phyloP scores from a whole-genome alignment of 2,797 vertebrate species.

The Poeciliopsis infans region DNA sequence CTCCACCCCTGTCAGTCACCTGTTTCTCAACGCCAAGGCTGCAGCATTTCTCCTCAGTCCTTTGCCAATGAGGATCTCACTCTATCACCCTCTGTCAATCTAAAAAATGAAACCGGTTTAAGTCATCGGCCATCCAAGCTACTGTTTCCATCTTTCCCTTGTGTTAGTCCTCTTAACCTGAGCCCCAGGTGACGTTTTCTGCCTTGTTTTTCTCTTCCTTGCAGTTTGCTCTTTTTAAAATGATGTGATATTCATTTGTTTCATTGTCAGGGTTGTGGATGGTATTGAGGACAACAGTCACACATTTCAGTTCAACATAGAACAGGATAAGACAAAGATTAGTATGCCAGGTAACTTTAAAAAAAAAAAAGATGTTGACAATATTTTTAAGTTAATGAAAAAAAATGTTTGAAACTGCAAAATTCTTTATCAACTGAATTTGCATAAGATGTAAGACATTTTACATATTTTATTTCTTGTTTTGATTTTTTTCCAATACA shows the following conservation, averaged over 20 bases:
- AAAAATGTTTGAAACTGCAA: not conserved
- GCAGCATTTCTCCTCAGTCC: constrained; percentile 76
- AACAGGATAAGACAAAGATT: constrained; percentile 64
- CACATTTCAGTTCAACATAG: constrained; percentile 86
- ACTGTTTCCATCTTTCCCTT: constrained; percentile 86
- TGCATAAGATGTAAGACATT: not conserved
- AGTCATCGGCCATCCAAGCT: constrained; percentile 83
- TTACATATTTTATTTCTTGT: not conserved
- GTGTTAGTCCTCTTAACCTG: constrained; percentile 85
- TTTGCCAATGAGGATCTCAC: constrained; percentile 56
- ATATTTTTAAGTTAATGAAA: not conserved
- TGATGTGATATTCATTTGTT: constrained; percentile 15
- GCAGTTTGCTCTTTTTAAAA: constrained; percentile 15
- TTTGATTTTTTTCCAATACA: not conserved
- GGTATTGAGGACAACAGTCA: constrained; percentile 91
- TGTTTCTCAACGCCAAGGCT: constrained; percentile 70
- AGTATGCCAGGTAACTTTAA: constrained; percentile 69
- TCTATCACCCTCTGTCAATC: constrained; percentile 25
- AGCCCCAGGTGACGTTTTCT: constrained; percentile 86
- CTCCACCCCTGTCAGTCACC: constrained; percentile 82
- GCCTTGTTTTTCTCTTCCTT: not conserved
- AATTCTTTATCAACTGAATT: not conserved
- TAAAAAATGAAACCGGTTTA: constrained; percentile 31
- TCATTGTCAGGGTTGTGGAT: constrained; percentile 87
- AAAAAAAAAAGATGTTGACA: not conserved